A percentile compares a stretch with the other conserved stretches of the same genome.
These are phyloP conservation scores for Coccyzus lansbergi DNA, from an alignment of 2,797 vertebrate species.

Conservation along the genomic window DNA sequence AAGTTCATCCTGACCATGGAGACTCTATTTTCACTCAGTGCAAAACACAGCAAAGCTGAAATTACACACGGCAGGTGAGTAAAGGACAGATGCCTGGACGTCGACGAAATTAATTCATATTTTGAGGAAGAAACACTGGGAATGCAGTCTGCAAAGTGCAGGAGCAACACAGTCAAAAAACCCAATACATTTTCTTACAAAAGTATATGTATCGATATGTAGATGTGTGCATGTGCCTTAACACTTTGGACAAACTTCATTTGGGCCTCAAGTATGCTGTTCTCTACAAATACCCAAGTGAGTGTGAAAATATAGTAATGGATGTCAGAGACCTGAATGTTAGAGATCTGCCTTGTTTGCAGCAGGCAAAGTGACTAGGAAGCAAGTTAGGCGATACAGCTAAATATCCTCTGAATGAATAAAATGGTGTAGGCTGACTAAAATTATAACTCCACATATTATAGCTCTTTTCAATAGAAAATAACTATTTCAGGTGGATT, in stretches of 20 bases:
- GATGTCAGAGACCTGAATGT: background rate
- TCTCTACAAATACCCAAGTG: background rate
- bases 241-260: background rate
- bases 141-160: background rate
- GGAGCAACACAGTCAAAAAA: background rate
- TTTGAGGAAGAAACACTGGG: background rate
- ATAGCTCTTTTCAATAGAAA: background rate
- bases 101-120: background rate
- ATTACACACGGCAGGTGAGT: background rate
- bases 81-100: background rate
- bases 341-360: background rate
- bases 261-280: accelerated
- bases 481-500: background rate
- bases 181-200: background rate
- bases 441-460: background rate
- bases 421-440: background rate
- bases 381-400: background rate
- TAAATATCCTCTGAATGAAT: background rate
- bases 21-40: background rate
- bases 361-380: background rate
- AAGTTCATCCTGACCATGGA: background rate
- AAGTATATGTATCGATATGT: accelerated
- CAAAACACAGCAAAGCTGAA: background rate
- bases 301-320: background rate
- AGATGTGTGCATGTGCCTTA: background rate